Percentiles rank a stretch among this genome's conserved stretches.
phyloP scores from a whole-genome alignment of 2,888 invertebrate species.

The Drosophila siamana region DNA sequence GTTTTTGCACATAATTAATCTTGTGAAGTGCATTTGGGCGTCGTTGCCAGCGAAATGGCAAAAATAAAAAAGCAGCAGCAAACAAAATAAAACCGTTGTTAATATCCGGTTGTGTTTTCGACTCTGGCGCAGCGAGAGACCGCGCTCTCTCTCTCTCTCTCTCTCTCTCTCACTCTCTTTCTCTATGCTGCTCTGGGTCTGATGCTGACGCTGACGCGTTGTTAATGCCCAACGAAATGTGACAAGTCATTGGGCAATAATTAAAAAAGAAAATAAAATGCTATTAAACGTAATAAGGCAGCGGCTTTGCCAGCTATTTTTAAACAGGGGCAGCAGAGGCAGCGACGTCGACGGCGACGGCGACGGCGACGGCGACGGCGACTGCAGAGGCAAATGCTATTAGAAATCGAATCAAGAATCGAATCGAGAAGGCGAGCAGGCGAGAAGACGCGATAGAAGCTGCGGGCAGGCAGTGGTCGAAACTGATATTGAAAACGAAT shows the following conservation, averaged over 20 bases:
- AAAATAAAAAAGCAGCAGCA: neutral
- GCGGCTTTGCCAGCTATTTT: conserved; percentile 60
- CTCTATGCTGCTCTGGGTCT: neutral
- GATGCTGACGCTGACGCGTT: conserved; percentile 26
- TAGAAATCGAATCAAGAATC: neutral
- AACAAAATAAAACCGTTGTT: conserved; percentile 11
- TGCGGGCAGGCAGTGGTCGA: neutral
- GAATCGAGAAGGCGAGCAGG: neutral
- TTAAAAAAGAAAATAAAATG: conserved; percentile 79
- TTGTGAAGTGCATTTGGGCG: conserved; percentile 29
- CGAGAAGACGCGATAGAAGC: neutral
- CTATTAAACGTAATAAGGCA: conserved; percentile 80
- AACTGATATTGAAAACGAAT: conserved; percentile 47
- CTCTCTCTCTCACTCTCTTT: neutral
- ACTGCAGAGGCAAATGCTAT: neutral
- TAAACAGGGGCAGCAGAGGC: conserved; percentile 36
- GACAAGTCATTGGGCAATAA: conserved; percentile 81
- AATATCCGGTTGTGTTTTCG: conserved; percentile 69
- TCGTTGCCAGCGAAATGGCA: conserved; percentile 17
- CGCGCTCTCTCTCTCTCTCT: conserved; percentile 6
- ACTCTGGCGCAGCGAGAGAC: conserved; percentile 24
- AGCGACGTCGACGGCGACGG: neutral
- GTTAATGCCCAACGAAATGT: conserved; percentile 69
- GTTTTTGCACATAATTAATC: neutral
- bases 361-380: conserved; percentile 1